phyloP scores from a whole-genome alignment of 2,113 vertebrate species.

The Gadus macrocephalus region DNA sequence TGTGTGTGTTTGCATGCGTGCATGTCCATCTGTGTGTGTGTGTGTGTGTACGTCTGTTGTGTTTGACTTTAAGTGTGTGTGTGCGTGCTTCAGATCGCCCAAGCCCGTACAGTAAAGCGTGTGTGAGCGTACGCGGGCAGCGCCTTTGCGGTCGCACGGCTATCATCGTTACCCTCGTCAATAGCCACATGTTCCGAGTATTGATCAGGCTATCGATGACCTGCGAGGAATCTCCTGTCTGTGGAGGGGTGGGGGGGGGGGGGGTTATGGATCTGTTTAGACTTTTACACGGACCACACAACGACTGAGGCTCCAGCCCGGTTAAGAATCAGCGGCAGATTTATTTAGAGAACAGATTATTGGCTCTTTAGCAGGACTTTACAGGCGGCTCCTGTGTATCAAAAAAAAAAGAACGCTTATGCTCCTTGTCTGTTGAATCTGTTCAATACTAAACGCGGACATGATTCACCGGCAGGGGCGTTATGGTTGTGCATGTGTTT shows the following conservation, averaged over 20 bases:
- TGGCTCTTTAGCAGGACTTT: constrained; percentile 45
- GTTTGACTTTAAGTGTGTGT: background rate
- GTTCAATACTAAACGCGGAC: background rate
- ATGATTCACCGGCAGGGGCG: too few species aligned
- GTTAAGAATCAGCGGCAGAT: constrained; percentile 54
- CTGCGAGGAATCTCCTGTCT: constrained; percentile 47
- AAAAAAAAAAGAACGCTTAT: background rate
- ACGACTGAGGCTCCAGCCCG: constrained; percentile 37
- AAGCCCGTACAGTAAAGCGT: background rate
- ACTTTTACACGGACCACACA: constrained; percentile 61
- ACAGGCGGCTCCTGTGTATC: constrained; percentile 14
- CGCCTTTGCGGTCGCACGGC: constrained; percentile 36
- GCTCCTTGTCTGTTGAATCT: background rate
- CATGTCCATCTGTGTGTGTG: background rate
- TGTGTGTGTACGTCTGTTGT: constrained; percentile 18
- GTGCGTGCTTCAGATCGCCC: background rate
- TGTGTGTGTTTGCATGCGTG: too few species aligned
- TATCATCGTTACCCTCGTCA: constrained; percentile 69
- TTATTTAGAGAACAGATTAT: constrained; percentile 50
- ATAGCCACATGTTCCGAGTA: constrained; percentile 64
- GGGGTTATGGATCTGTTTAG: constrained; percentile 61
- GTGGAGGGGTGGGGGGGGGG: constrained; percentile 42
- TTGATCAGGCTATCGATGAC: constrained; percentile 67
- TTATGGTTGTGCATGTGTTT: background rate
- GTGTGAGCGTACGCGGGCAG: background rate